These are phyloP conservation scores for Thereva unica DNA, from an alignment of 2,888 invertebrate genomes.

Conservation along the genomic window DNA sequence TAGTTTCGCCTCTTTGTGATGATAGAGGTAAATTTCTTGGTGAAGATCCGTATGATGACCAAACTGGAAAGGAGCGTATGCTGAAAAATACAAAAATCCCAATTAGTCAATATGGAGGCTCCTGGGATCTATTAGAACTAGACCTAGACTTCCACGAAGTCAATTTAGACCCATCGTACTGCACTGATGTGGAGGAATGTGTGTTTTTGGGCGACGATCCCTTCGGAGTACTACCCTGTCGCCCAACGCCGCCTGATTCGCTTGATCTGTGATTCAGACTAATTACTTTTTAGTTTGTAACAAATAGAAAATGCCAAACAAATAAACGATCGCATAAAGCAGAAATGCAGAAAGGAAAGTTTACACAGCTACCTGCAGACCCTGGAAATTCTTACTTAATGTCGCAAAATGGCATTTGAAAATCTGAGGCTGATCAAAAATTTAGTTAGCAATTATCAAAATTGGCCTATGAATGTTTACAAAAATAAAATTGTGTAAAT, in stretches of 20 bases:
- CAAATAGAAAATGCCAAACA: background rate
- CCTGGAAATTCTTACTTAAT: too few relatives aligned
- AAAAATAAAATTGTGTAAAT: too few relatives aligned
- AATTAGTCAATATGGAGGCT: conserved; percentile 60
- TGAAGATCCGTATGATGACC: conserved; percentile 50
- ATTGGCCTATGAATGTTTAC: too few relatives aligned
- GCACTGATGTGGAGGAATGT: conserved; percentile 66
- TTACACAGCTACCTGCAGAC: too few relatives aligned
- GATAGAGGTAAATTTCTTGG: conserved; percentile 55
- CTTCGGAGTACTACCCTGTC: conserved; percentile 63
- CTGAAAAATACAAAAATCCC: conserved; percentile 45
- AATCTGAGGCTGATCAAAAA: too few relatives aligned
- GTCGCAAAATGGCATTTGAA: too few relatives aligned
- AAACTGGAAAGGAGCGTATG: background rate
- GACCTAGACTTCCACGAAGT: conserved; percentile 66
- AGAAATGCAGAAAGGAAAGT: too few relatives aligned
- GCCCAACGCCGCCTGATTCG: conserved; percentile 64
- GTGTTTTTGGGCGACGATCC: conserved; percentile 66
- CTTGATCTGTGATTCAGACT: conserved; percentile 59
- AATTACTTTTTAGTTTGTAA: conserved; percentile 3
- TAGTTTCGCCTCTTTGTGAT: conserved; percentile 61
- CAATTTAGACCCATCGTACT: conserved; percentile 66
- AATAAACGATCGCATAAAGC: background rate
- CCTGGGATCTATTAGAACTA: conserved; percentile 68
- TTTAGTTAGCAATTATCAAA: too few relatives aligned